Percentiles rank a stretch among this genome's conserved stretches.
These are phyloP conservation scores for Collichthys lucidus DNA, from an alignment of 2,113 vertebrate genomes.

Conservation along the genomic window DNA sequence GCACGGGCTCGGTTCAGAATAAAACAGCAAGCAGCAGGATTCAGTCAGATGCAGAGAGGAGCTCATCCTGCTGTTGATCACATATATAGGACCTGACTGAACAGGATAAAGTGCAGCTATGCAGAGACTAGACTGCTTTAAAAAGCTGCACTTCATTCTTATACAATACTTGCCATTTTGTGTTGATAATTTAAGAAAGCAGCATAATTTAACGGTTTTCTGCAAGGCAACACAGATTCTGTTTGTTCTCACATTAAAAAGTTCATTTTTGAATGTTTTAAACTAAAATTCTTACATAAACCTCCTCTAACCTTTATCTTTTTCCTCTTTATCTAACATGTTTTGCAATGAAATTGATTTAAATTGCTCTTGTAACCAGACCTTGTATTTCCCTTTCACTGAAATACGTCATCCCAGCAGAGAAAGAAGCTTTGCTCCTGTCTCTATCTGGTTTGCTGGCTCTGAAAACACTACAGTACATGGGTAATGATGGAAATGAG, in stretches of 20 bases:
- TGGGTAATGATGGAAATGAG: background rate
- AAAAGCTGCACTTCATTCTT: background rate
- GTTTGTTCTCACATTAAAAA: background rate
- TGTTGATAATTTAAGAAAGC: background rate
- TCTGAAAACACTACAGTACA: background rate
- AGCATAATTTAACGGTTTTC: background rate
- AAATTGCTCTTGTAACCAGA: too few relatives aligned
- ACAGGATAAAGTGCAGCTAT: background rate
- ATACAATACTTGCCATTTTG: background rate
- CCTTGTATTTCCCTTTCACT: too few relatives aligned
- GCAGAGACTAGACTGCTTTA: background rate
- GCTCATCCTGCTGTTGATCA: background rate
- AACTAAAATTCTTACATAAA: too few relatives aligned
- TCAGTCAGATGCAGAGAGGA: background rate
- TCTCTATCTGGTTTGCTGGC: background rate
- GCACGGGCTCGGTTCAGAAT: background rate
- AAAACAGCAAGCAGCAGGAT: conserved; percentile 1
- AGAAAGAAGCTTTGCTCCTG: background rate
- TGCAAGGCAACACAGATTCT: too few relatives aligned
- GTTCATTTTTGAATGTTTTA: too few relatives aligned
- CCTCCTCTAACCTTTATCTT: too few relatives aligned
- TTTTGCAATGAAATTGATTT: too few relatives aligned
- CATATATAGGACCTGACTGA: too few relatives aligned
- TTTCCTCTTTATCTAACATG: too few relatives aligned
- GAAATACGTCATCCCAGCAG: too few relatives aligned